These are phyloP conservation scores for Papilio aristodemus DNA, from an alignment of 1,140 invertebrate genomes.

Conservation along the genomic window DNA sequence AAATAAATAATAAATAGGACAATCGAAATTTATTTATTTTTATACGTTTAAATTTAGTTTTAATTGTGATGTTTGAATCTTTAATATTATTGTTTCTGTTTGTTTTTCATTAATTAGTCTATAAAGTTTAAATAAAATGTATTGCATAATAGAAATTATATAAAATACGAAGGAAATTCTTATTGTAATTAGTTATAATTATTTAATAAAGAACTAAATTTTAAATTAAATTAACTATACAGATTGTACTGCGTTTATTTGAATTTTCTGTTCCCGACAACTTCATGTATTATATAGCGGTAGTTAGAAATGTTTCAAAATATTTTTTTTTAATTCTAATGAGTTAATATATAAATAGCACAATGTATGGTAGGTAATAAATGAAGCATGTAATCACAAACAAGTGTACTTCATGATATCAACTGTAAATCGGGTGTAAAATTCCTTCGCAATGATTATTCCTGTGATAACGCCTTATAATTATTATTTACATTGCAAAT, in stretches of 20 bases:
- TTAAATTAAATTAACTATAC: too few species aligned
- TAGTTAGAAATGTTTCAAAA: too few species aligned
- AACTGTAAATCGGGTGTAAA: constrained; percentile 35
- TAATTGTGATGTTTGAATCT: constrained; percentile 18
- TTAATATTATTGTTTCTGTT: not conserved
- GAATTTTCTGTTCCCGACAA: too few species aligned
- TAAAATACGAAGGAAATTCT: not conserved
- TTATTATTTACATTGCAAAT: constrained; percentile 34
- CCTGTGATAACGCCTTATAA: constrained; percentile 58
- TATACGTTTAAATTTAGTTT: constrained; percentile 26
- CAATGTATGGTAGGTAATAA: constrained; percentile 5
- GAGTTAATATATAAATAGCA: not conserved
- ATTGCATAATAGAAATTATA: too few species aligned
- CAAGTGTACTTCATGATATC: constrained; percentile 26
- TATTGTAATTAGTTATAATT: not conserved
- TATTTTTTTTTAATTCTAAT: not conserved
- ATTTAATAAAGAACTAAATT: not conserved
- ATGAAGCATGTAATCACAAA: not conserved
- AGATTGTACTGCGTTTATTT: too few species aligned
- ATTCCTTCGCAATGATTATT: constrained; percentile 49
- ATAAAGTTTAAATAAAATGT: too few species aligned
- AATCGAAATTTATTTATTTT: constrained; percentile 34
- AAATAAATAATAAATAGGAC: constrained; percentile 10
- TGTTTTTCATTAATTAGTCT: not conserved
- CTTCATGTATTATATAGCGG: too few species aligned